Conservation (phyloP, 2,797 vertebrate genomes). For the Poecile montanus region DNA sequence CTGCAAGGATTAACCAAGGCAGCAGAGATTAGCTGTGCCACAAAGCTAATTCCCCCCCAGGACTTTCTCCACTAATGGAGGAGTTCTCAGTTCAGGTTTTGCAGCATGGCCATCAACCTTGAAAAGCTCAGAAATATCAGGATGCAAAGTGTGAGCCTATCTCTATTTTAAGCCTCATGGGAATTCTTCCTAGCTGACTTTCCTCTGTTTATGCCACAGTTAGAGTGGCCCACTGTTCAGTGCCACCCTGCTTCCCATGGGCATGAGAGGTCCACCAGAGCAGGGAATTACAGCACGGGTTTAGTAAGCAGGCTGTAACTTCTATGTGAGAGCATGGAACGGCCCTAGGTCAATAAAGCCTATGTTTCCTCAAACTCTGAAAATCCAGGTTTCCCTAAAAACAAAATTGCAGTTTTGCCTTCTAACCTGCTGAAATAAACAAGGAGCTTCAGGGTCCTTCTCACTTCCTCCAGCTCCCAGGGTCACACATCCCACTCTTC, state of each 20-base stretch:
- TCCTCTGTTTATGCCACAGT: background rate
- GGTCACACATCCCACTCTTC: background rate
- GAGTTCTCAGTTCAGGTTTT: background rate
- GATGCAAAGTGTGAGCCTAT: background rate
- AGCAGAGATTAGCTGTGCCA: background rate
- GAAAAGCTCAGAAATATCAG: background rate
- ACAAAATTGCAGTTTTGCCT: background rate
- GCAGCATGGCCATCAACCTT: background rate
- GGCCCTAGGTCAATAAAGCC: background rate
- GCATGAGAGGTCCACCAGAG: background rate
- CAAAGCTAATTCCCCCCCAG: background rate
- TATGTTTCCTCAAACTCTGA: background rate
- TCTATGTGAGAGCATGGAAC: background rate
- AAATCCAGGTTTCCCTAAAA: background rate
- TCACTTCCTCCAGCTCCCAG: background rate
- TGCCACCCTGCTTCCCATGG: accelerated
- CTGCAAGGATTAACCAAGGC: background rate
- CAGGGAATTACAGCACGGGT: background rate
- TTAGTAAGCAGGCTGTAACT: background rate
- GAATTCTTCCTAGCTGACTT: background rate
- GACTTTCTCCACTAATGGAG: background rate
- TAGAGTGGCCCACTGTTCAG: accelerated
- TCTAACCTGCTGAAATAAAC: background rate
- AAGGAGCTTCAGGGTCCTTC: background rate
- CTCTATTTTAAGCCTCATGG: background rate